phyloP scores from a whole-genome alignment of 2,797 vertebrate species.

The Pachyuromys duprasi region DNA sequence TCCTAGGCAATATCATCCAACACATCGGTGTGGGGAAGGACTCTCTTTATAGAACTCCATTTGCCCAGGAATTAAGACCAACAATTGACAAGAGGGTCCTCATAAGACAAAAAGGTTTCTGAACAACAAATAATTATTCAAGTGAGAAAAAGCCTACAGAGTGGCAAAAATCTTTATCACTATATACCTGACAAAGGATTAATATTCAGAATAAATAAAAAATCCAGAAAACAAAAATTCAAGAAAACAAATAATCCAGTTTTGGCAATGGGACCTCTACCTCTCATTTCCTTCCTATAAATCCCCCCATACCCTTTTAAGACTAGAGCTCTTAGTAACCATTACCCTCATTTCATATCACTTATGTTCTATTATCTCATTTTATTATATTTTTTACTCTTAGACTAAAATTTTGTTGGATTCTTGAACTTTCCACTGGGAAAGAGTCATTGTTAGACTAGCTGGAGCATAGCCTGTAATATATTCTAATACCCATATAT shows the following conservation, averaged over 20 bases:
- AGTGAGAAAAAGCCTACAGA: not conserved
- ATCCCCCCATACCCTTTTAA: not conserved
- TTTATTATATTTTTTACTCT: not conserved
- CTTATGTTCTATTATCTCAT: not conserved
- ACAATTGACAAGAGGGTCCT: no score
- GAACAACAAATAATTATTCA: not conserved
- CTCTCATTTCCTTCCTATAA: not conserved
- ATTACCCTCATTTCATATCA: not conserved
- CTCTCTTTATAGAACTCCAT: not conserved
- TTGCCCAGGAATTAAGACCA: not conserved
- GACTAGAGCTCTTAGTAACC: not conserved
- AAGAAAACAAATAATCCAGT: not conserved
- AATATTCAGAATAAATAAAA: not conserved
- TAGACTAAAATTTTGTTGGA: not conserved
- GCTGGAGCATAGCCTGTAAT: not conserved
- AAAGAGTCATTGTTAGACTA: not conserved
- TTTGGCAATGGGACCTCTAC: not conserved
- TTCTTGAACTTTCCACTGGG: not conserved
- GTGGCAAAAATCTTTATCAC: not conserved
- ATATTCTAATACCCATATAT: not conserved
- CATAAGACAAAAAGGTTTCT: not conserved
- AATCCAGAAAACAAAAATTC: not conserved
- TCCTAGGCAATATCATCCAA: not conserved
- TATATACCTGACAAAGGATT: not conserved
- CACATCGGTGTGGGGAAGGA: not conserved